Base-by-base conservation (phyloP, 2,113 vertebrate genomes). In the Cyprinus carpio region DNA sequence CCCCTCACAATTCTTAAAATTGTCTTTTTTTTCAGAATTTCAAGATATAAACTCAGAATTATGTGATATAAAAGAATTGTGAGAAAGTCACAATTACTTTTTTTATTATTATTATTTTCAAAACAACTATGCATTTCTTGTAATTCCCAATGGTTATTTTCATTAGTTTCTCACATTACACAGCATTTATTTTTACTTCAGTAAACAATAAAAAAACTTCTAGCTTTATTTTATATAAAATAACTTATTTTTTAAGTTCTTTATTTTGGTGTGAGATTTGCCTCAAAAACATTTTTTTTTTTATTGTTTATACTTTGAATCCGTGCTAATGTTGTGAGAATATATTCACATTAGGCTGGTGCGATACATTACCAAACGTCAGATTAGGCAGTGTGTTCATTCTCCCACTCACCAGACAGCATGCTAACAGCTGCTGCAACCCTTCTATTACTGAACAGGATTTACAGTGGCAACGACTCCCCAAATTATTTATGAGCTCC, bases 401-500 rank as follows among this genome's bases (percentile, higher is more conserved):
- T 15, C 80, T 69, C 54, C 75, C 31, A 11, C 40, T 74, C 34
- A 51, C 51, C 23, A 16, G 46, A 27, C 46, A 23, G 87, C 67
- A 85, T 85, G 89, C 84, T 64, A 87, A 89, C 93, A 94, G 92
- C 93, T 93, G 93, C 91, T 90, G 81, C 10, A 84, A 84, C 84
- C 84, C 86, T 88, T 85, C 87, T 92, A 91, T 92, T 93, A 93
- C 93, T 93, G 90, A 92, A 69, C 88, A 92, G 89, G 92, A 94
- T 94, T 95, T 94, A 95, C 92, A 92, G 92, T 92, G 92, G 91
- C 90, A 91, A 92, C 87, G 92, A 90, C 91, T 93, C 93, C 93
- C 90, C 91, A 89, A 93, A 93, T 93, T 94, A 94, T 94, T 94
- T 94, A 95, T 90, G 90, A 94, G 93, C 89, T 93, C 88, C 90